phyloP scores from a whole-genome alignment of 2,113 vertebrate species.

The Cervus canadensis region DNA sequence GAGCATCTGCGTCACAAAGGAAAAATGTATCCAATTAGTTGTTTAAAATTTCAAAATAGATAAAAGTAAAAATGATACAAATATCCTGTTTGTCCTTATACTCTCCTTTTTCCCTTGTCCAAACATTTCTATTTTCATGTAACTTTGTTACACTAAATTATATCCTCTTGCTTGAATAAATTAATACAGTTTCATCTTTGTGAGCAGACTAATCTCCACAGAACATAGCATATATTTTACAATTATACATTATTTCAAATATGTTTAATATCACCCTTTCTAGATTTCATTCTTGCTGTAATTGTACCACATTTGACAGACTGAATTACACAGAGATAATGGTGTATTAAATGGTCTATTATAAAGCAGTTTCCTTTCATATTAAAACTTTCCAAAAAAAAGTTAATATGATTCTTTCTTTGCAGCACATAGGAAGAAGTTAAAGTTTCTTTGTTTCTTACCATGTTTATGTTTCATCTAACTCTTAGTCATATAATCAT shows the following conservation, averaged over 20 bases:
- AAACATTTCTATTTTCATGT: not conserved
- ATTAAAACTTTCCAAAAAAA: not conserved
- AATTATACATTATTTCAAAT: constrained; percentile 6
- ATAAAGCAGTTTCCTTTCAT: not conserved
- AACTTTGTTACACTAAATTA: not conserved
- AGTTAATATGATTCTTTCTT: not conserved
- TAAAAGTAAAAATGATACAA: not conserved
- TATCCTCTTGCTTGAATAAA: not conserved
- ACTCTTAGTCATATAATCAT: not conserved
- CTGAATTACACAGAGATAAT: not conserved
- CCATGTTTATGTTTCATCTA: not conserved
- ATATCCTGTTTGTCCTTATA: not conserved
- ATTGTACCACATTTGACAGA: not conserved
- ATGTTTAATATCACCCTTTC: not conserved
- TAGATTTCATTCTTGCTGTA: not conserved
- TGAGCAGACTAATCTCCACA: not conserved
- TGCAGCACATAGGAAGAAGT: not conserved
- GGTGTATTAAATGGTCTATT: not conserved
- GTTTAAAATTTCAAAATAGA: not conserved
- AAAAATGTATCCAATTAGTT: not conserved
- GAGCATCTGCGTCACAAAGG: not conserved
- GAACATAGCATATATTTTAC: not conserved
- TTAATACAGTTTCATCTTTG: not conserved
- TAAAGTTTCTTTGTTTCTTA: not conserved
- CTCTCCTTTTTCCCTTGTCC: fast-evolving